Base-by-base conservation (phyloP, 2,113 vertebrate species). In the Coregonus clupeaformis region DNA sequence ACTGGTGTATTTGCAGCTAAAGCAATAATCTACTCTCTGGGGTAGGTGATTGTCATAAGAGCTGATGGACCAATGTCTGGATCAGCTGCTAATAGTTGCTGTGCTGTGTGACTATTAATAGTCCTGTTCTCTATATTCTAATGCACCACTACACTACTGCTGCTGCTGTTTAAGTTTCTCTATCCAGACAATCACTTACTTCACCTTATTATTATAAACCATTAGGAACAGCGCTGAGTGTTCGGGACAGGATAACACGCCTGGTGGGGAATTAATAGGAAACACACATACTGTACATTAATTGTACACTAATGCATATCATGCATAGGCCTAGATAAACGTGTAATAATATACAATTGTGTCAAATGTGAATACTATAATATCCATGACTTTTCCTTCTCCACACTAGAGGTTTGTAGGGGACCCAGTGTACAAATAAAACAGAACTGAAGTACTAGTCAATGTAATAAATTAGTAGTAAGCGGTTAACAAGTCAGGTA, bases 41-140 rank as follows among this genome's bases (percentile, higher is more conserved):
- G 36, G 36, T 42, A 7, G 86, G 88, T 76, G 74, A 89, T 82
- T 84, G 88, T 86, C 88, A 86, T 74, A 81, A 85, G 83, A 77
- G 88, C 85, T 75, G 84, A 85, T 88, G 84, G 84, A 84, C 87
- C 82, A 84, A 81, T 85, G 89, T 89, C 84, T 89, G 84, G 81
- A 88, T 86, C 84, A 75, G 80, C 89, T 85, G 84, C 83, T 80
- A 89, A 76, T 78, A 81, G 89, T 89, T 89, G 87, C 88, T 62
- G 82, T 89, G 88, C 88, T 82, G 79, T 84, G 76, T 80, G 84
- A 87, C 88, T 91, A 91, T 90, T 91, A 88, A 86, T 92, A 91
- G 85, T 67, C 71, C 77, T 75, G 86, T 88, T 91, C 87, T 84
- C 88, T 52, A 18, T 49, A 49, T 18, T 87, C 67, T 83, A 86